Base-by-base conservation (phyloP, 2,888 invertebrate species). In the Agrochola litura region DNA sequence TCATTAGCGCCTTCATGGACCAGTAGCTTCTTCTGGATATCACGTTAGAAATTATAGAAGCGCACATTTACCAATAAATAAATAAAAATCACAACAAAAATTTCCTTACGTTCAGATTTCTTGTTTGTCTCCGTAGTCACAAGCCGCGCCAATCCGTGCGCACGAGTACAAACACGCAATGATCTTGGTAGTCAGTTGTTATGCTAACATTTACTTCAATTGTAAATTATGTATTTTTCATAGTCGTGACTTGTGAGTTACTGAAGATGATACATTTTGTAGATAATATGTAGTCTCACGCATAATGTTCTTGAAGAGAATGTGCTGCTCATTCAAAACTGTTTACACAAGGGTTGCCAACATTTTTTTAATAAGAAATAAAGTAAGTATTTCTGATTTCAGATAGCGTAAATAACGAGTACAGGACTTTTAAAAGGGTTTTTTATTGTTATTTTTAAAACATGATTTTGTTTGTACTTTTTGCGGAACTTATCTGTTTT, bases 101-200 rank as follows among this genome's bases (percentile, higher is more conserved):
- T 72, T 6, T 6, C 14, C 46, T 9, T 22, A 49, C 25, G 1
- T 12, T 12, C 14, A 54, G n/a, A 30, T 54, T 30, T 43, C 2
- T 68, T 43, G 61, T 66, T 66, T 79, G 60, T 66, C 43, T 9
- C 25, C 8, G 25, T 4, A 46, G 37, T 75, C 30, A 46, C 52
- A 60, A 64, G 58, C 64, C n/a, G n/a, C 58, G 58, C 25, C 37
- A 25, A 80, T 43, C 71, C 64, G 56, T 68, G 49, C 49, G 49
- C 67, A 82, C 64, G 67, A 54, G 41, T 58, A 70, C 70, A 70
- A 74, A 71, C 60, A 81, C 19, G 9, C 19, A 37, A 6, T 49
- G 25, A 71, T 82, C 66, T 69, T 66, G 70, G 58, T 58, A 70
- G 19, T 63, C 61, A 63, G 58, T 30, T 70, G 80, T 49, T 83